Evolutionary conservation across 1,140 invertebrate species (phyloP).

Genomic region (Paraescarpia echinospica): DNA sequence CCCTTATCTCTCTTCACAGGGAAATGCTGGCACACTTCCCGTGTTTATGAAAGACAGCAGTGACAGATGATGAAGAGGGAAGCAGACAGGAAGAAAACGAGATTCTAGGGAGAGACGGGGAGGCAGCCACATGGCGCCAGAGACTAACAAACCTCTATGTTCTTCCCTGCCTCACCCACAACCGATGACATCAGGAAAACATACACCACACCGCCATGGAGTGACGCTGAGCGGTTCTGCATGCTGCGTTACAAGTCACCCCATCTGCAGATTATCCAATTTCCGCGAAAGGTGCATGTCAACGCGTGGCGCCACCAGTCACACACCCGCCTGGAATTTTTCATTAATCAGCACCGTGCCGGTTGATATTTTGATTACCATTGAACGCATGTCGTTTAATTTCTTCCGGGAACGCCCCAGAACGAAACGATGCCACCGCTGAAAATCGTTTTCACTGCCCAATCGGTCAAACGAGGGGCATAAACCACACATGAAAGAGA

Average conservation of each 20-base stretch:
- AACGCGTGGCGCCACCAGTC: neutral
- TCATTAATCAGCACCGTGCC: neutral
- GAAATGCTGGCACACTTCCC: neutral
- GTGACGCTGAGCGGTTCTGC: neutral
- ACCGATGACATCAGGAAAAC: neutral
- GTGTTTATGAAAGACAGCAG: neutral
- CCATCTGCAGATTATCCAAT: slow-evolving; percentile 1
- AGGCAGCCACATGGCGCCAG: neutral
- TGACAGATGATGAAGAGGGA: neutral
- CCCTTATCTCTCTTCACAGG: neutral
- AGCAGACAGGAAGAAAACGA: neutral
- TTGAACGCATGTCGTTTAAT: neutral
- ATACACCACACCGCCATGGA: neutral
- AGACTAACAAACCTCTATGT: neutral
- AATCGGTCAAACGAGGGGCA: neutral
- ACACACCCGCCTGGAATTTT: neutral
- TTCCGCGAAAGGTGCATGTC: neutral
- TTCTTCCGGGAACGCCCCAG: neutral
- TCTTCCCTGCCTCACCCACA: neutral
- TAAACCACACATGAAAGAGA: neutral
- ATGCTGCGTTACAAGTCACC: neutral
- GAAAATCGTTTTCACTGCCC: neutral
- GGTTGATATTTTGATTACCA: neutral
- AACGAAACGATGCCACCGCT: neutral
- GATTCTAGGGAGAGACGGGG: neutral